A percentile compares a stretch with the other conserved stretches of the same genome.
Conservation (phyloP, 2,113 vertebrate genomes). For the Leiothrix lutea region DNA sequence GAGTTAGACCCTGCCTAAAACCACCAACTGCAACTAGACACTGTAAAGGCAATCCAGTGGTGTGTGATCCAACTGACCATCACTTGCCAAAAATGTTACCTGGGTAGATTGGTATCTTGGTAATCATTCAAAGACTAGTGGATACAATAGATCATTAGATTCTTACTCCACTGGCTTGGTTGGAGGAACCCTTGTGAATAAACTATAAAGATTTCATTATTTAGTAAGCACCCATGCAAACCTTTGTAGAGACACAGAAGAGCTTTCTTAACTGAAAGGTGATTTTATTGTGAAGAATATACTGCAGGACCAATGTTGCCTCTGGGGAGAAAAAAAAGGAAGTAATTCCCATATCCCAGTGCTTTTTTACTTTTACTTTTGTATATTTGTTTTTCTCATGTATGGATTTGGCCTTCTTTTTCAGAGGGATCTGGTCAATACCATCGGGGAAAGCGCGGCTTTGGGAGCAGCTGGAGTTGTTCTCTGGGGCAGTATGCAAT, state of each 20-base stretch:
- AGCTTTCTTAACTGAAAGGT: not conserved
- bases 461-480: conserved; percentile 88
- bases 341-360: not conserved
- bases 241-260: not conserved
- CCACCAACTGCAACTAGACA: not conserved
- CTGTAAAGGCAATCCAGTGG: not conserved
- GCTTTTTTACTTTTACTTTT: not conserved
- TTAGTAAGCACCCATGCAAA: not conserved
- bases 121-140: not conserved
- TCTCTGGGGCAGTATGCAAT: conserved; percentile 83
- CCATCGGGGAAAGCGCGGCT: conserved; percentile 88
- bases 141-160: not conserved
- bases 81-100: not conserved
- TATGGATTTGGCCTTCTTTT: not conserved
- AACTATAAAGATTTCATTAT: not conserved
- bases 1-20: not conserved
- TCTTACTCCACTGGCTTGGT: not conserved
- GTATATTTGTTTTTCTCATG: not conserved
- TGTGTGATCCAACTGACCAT: not conserved
- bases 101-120: accelerated
- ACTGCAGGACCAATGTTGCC: accelerated
- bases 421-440: conserved; percentile 86
- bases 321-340: not conserved
- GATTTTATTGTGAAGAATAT: not conserved
- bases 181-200: not conserved